Base-by-base conservation (phyloP, 2,888 invertebrate genomes). In the Gastracanthus pulcherrimus region DNA sequence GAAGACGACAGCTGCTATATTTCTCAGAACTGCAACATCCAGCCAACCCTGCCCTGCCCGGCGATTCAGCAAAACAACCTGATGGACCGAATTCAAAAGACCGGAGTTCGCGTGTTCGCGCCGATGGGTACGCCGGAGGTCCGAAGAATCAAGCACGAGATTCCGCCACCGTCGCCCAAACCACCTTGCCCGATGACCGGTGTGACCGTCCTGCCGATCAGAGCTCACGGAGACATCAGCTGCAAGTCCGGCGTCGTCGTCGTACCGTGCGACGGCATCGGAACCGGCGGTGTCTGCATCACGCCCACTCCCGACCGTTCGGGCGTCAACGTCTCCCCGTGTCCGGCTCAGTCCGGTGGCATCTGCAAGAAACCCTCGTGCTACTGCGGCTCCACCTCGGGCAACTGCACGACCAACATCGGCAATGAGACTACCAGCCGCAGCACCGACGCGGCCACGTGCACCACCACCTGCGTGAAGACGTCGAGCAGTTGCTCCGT, bases 281-380 rank as follows among this genome's bases (percentile, higher is more conserved):
- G 88, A 6, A 84, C 85, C 0, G 83, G 87, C 0, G 91, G 91
- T 3, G 84, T 91, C 3, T 89, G 89, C 84, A 87, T 91, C 1
- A 85, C 86, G 0, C 89, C 91, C 0, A 90, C 89, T 2, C 70
- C 86, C 0, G 90, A 91, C 69, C 87, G 90, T 29, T 87, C 88
- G 0, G 90, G 90, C 0, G 86, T 91, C 0, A 89, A 89, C 81
- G 89, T 91, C 0, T 91, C 91, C 1, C 91, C 91, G 0, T 89
- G 88, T 51, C 86, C 87, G 55, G 86, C 85, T 19, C 80, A 85
- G 71, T 84, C 84, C 4, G 86, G 86, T 7, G 82, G 81, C 29
- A 69, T 82, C 29, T 88, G 87, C 69, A 79, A 76, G 19, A 86
- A 86, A 75, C 86, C 86, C 7, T 81, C 84, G 0, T 84, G 86